Percentiles rank a stretch among this genome's conserved stretches.
Evolutionary conservation across 2,797 vertebrate species (phyloP).

Genomic region (Columba guinea): DNA sequence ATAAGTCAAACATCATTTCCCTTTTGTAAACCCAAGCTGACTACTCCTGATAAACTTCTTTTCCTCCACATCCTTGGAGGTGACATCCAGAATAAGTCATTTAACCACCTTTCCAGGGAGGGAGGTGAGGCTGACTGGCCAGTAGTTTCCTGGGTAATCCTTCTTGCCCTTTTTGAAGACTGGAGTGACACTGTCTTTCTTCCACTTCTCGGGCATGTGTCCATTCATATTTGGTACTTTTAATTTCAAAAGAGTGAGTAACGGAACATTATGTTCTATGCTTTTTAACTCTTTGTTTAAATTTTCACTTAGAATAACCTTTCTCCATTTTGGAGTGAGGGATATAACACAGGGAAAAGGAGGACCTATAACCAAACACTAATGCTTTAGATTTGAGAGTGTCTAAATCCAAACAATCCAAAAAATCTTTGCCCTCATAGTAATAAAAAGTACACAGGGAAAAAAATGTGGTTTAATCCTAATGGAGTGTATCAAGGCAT

Average conservation of each 20-base stretch:
- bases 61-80: too few species aligned
- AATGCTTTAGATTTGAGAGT: neutral
- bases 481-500: neutral
- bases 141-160: too few species aligned
- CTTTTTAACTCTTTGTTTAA: neutral
- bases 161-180: too few species aligned
- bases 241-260: neutral
- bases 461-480: neutral
- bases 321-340: neutral
- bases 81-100: too few species aligned
- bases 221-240: neutral
- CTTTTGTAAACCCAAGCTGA: too few species aligned
- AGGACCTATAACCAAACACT: neutral
- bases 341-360: neutral
- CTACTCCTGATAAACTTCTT: too few species aligned
- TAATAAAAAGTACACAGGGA: neutral
- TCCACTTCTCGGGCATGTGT: too few species aligned
- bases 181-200: too few species aligned
- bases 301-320: neutral
- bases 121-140: too few species aligned
- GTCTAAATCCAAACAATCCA: neutral
- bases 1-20: too few species aligned
- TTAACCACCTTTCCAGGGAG: too few species aligned
- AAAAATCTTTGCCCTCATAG: neutral
- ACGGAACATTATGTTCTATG: accelerated